These are phyloP conservation scores for Agrilus planipennis DNA, from an alignment of 1,140 invertebrate species.

Conservation along the genomic window DNA sequence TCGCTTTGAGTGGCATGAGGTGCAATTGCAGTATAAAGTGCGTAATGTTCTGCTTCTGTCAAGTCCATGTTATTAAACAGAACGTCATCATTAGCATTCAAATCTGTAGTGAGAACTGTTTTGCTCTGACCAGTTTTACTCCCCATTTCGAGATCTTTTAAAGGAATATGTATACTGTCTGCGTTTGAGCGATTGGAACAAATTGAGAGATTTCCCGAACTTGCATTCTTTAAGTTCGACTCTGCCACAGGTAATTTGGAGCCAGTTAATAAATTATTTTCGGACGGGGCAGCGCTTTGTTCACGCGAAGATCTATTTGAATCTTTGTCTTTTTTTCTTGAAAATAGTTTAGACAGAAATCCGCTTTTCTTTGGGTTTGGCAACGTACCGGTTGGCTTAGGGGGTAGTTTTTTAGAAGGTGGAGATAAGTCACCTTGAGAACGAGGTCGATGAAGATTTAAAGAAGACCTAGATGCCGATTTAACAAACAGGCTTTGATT, in stretches of 20 bases:
- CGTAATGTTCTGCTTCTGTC: slow-evolving; percentile 77
- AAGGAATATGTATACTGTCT: too few species aligned
- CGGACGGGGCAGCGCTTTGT: not conserved
- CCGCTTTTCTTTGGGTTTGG: slow-evolving; percentile 46
- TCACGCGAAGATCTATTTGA: not conserved
- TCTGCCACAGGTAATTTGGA: not conserved
- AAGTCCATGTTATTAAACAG: slow-evolving; percentile 42
- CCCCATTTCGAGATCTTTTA: too few species aligned
- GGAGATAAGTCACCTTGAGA: slow-evolving; percentile 34
- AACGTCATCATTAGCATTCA: slow-evolving; percentile 15
- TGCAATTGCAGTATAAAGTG: slow-evolving; percentile 69
- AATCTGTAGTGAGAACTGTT: not conserved
- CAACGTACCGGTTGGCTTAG: slow-evolving; percentile 34
- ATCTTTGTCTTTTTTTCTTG: slow-evolving; percentile 2
- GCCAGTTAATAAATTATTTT: not conserved
- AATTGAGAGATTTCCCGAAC: too few species aligned
- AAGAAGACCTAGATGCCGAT: too few species aligned
- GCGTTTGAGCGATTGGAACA: too few species aligned
- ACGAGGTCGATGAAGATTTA: slow-evolving; percentile 28
- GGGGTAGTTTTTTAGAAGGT: slow-evolving; percentile 36
- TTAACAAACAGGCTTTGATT: slow-evolving; percentile 16
- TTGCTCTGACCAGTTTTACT: not conserved
- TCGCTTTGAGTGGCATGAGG: slow-evolving; percentile 73
- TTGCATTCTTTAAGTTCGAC: too few species aligned
- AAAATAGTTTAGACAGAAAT: slow-evolving; percentile 54